Evolutionary conservation across 2,113 vertebrate species (phyloP).

Genomic region (Tricholaema leucomelas): DNA sequence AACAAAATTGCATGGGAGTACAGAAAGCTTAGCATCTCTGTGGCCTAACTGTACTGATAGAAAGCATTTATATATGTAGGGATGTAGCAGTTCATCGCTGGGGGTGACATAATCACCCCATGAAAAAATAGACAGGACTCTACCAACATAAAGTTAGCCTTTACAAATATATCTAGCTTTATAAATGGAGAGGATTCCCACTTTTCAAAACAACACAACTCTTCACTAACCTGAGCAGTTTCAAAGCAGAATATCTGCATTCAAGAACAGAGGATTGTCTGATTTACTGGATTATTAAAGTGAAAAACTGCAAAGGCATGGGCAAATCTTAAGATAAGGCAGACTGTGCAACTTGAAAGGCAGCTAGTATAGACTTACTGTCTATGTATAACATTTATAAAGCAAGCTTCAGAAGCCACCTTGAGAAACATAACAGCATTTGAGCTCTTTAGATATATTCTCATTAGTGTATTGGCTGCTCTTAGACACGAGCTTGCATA

Average conservation of each 20-base stretch:
- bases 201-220: neutral
- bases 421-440: neutral
- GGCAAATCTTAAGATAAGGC: neutral
- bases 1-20: neutral
- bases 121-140: neutral
- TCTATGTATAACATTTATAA: neutral
- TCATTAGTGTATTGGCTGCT: neutral
- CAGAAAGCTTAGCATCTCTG: neutral
- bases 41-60: neutral
- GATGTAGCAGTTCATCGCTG: neutral
- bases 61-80: neutral
- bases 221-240: neutral
- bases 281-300: neutral
- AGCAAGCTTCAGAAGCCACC: neutral
- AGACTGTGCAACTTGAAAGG: neutral
- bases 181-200: fast-evolving
- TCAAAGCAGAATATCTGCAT: neutral
- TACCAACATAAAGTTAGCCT: neutral
- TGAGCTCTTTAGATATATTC: neutral
- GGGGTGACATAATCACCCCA: neutral
- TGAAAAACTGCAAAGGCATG: neutral
- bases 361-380: neutral
- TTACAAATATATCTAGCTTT: neutral
- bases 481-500: neutral
- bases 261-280: neutral